Percentiles rank a stretch among this genome's conserved stretches.
phyloP scores from a whole-genome alignment of 1,140 invertebrate species.

The Rhopalosiphum maidis region DNA sequence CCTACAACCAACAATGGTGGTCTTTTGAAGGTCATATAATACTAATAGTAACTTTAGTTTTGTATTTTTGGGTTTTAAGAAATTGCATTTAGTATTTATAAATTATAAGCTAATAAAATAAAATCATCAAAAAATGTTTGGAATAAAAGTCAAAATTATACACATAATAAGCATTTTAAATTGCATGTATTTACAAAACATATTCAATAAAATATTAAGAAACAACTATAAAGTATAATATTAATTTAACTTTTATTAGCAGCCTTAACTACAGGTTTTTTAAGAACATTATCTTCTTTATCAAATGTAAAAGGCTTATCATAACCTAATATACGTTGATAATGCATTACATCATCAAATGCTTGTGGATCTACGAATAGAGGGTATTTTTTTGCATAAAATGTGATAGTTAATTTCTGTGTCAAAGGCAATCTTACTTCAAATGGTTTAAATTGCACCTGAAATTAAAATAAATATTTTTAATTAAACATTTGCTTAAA shows the following conservation, averaged over 20 bases:
- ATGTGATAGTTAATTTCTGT: conserved; percentile 82
- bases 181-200: conserved; percentile 16
- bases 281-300: conserved; percentile 61
- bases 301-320: conserved; percentile 88
- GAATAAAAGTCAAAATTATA: neutral
- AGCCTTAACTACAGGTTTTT: conserved; percentile 47
- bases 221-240: conserved; percentile 7
- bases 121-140: neutral
- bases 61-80: neutral
- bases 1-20: neutral
- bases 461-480: conserved; percentile 61
- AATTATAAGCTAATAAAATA: neutral
- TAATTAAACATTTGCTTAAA: neutral
- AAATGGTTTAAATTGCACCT: conserved; percentile 76
- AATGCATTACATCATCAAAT: conserved; percentile 77
- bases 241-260: conserved; percentile 2
- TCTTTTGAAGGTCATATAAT: neutral
- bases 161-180: neutral
- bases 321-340: conserved; percentile 85
- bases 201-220: neutral
- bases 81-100: neutral
- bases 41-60: neutral
- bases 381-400: conserved; percentile 73
- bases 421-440: conserved; percentile 81
- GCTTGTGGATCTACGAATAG: conserved; percentile 77